phyloP scores from a whole-genome alignment of 2,888 invertebrate genomes.

The Hirtodrosophila confusa region DNA sequence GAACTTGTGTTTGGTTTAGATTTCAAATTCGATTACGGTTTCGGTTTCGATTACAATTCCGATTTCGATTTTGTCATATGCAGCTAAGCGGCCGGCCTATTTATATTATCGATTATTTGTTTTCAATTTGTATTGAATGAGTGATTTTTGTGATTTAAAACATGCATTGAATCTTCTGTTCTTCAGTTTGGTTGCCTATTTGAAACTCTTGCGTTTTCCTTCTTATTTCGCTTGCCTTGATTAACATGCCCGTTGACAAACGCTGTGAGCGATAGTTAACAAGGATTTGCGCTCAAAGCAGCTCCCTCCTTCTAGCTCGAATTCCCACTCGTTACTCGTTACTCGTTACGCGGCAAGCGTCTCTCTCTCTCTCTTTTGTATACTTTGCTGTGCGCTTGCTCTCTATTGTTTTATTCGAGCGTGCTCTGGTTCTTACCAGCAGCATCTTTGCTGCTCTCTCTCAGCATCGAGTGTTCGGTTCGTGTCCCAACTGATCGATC shows the following conservation, averaged over 20 bases:
- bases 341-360: conserved; percentile 12
- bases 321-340: conserved; percentile 7
- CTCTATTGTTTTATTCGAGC: neutral
- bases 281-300: neutral
- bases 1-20: conserved; percentile 26
- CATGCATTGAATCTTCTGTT: conserved; percentile 8
- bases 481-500: too few relatives aligned
- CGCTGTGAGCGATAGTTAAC: neutral
- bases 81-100: conserved; percentile 46
- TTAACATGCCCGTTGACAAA: conserved; percentile 13
- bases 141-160: conserved; percentile 16
- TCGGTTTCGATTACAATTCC: conserved; percentile 21
- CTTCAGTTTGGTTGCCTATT: conserved; percentile 9
- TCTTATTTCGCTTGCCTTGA: conserved; percentile 16
- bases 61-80: conserved; percentile 41
- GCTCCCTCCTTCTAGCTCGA: neutral
- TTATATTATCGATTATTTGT: conserved; percentile 22
- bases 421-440: neutral
- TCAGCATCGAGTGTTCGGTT: neutral
- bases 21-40: conserved; percentile 31
- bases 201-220: neutral
- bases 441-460: neutral
- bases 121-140: conserved; percentile 25
- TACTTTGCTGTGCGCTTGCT: neutral
- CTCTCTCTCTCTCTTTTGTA: conserved; percentile 2